Evolutionary conservation across 2,888 invertebrate species (phyloP).

Genomic region (Trichopoda pennipes): DNA sequence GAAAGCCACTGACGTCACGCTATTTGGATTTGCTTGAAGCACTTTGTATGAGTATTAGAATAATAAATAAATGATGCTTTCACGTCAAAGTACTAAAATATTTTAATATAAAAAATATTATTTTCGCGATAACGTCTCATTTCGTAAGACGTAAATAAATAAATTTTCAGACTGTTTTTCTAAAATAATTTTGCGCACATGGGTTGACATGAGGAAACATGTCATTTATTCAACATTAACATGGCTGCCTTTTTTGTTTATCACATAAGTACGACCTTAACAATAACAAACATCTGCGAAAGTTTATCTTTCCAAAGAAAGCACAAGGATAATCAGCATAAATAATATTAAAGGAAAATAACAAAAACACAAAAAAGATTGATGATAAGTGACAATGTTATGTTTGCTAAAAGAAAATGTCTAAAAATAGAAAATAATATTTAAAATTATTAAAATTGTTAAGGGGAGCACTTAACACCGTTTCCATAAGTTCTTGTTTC

Average conservation of each 20-base stretch:
- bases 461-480: too few relatives aligned
- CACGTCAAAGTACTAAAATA: too few relatives aligned
- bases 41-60: too few relatives aligned
- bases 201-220: neutral
- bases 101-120: too few relatives aligned
- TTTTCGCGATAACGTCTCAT: too few relatives aligned
- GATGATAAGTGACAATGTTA: constrained; percentile 15
- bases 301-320: neutral
- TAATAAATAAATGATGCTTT: too few relatives aligned
- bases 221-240: constrained; percentile 20
- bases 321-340: constrained; percentile 47
- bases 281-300: neutral
- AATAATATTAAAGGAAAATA: constrained; percentile 19
- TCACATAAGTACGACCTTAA: neutral
- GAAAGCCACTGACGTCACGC: too few relatives aligned
- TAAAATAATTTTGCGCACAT: neutral
- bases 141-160: neutral
- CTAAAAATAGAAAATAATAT: neutral
- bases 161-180: neutral
- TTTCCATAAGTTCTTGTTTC: too few relatives aligned
- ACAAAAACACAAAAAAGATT: constrained; percentile 12
- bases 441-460: neutral
- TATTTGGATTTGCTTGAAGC: too few relatives aligned
- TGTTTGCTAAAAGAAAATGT: constrained; percentile 1
- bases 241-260: neutral